Percentiles rank a stretch among this genome's conserved stretches.
Evolutionary conservation across 2,888 invertebrate genomes (phyloP).

Genomic region (Eulithis testata): DNA sequence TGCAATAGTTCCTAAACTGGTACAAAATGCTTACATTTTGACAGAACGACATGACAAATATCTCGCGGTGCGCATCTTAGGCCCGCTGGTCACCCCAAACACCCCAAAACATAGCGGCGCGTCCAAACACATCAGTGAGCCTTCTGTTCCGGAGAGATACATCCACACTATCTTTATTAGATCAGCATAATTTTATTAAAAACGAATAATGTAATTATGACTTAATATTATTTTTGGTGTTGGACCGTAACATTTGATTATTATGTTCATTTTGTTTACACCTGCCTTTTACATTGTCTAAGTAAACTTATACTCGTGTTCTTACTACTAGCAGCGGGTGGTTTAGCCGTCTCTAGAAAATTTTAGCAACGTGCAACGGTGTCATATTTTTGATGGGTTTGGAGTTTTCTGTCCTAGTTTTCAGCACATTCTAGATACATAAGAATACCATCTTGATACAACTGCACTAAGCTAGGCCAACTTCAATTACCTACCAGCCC

Average conservation of each 20-base stretch:
- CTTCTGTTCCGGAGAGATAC: constrained; percentile 33
- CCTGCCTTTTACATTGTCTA: constrained; percentile 34
- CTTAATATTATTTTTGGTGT: constrained; percentile 42
- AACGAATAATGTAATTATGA: constrained; percentile 44
- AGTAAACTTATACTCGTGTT: constrained; percentile 6
- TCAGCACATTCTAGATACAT: no score
- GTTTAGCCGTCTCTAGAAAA: neutral
- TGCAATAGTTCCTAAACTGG: no score
- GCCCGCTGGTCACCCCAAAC: constrained; percentile 2
- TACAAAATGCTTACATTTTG: no score
- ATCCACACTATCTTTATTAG: constrained; percentile 42
- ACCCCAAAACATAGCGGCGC: constrained; percentile 24
- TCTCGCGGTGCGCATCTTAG: no score
- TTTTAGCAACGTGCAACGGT: no score
- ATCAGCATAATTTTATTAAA: constrained; percentile 44
- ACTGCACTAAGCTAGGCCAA: no score
- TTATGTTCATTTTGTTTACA: constrained; percentile 37
- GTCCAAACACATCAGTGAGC: constrained; percentile 22
- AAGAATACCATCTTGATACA: no score
- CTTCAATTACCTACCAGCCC: no score
- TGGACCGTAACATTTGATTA: constrained; percentile 40
- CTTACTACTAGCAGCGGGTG: neutral
- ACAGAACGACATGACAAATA: no score
- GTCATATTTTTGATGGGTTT: no score
- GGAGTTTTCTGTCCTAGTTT: no score